Evolutionary conservation across 2,113 vertebrate species (phyloP).

Genomic region (Potamarius usumacintae): DNA sequence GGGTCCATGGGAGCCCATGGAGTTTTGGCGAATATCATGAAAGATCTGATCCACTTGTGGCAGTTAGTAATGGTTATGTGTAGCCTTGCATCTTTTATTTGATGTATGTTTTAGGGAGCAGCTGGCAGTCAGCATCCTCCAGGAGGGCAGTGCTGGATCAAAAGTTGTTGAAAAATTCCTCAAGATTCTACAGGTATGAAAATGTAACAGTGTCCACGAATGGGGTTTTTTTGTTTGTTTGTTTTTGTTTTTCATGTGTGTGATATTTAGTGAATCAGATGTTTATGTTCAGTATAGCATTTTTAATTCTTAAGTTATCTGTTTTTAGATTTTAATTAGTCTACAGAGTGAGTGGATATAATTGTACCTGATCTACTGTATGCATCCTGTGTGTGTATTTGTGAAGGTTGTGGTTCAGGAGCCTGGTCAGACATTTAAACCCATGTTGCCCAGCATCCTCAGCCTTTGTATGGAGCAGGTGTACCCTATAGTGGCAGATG

Average conservation of each 20-base stretch:
- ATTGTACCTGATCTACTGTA: neutral
- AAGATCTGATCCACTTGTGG: neutral
- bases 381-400: neutral
- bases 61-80: neutral
- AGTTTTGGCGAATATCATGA: neutral
- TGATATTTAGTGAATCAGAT: neutral
- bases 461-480: conserved; percentile 97
- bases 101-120: conserved; percentile 80
- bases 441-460: conserved; percentile 93
- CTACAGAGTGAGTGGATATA: neutral
- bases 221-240: too few species aligned
- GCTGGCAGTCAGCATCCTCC: conserved; percentile 92
- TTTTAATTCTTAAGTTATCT: neutral
- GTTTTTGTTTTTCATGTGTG: neutral
- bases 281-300: neutral
- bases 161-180: conserved; percentile 95
- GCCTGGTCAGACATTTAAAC: conserved; percentile 94
- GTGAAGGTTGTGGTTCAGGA: conserved; percentile 95
- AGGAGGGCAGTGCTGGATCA: conserved; percentile 93
- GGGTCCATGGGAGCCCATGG: neutral
- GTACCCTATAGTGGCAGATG: conserved; percentile 96
- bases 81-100: neutral
- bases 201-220: neutral
- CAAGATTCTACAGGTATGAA: conserved; percentile 89
- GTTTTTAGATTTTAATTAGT: neutral